Conservation (phyloP, 2,113 vertebrate species). For the Colius striatus region DNA sequence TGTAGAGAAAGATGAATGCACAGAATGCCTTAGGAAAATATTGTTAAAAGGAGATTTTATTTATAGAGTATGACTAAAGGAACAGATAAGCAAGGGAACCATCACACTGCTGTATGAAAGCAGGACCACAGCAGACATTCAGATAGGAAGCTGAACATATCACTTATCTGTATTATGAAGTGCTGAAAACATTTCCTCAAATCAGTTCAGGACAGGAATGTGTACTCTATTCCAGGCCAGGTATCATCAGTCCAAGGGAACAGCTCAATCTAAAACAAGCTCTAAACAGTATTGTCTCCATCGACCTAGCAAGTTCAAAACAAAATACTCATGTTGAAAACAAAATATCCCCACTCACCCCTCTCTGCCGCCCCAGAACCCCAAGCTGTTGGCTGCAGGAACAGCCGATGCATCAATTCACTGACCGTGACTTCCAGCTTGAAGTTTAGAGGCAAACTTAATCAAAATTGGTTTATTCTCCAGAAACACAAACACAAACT, state of each 20-base stretch:
- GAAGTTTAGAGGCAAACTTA: neutral
- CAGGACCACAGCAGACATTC: neutral
- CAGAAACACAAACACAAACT: neutral
- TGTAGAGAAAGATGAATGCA: neutral
- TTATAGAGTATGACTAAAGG: neutral
- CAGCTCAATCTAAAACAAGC: neutral
- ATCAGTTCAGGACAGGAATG: neutral
- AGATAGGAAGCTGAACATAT: neutral
- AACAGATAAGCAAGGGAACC: neutral
- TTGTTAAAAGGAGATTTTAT: neutral
- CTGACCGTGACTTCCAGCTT: neutral
- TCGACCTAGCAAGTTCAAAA: neutral
- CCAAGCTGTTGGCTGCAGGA: neutral
- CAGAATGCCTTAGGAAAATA: neutral
- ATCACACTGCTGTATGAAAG: neutral
- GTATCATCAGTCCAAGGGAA: neutral
- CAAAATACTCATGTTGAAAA: neutral
- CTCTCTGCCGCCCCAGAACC: neutral
- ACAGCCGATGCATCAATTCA: neutral
- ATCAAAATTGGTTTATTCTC: neutral
- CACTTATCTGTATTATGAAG: neutral
- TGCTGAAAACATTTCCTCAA: neutral
- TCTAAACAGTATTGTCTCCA: neutral
- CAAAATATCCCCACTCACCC: neutral
- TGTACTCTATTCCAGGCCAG: neutral